Evolutionary conservation across 1,140 invertebrate genomes (phyloP), one percentile per base, ranked within the genome.

Genomic region (Anastrepha obliqua): DNA sequence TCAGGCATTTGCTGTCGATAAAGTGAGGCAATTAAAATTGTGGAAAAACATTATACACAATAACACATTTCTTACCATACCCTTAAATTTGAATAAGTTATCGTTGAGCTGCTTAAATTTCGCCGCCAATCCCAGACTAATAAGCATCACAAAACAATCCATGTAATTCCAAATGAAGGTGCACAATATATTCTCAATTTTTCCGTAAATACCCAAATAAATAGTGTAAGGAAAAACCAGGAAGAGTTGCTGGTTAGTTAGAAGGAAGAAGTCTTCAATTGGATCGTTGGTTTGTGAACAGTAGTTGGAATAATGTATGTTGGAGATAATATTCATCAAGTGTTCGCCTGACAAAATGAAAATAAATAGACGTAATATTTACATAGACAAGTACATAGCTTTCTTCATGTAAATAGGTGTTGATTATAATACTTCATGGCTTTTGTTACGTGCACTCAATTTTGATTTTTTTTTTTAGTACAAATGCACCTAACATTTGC

Each of bases 131-230:
- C 92, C 92, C 86, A 93, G 90, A 88, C 92, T 92, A 1, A 93
- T 88, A 86, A 93, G 89, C 92, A 93, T 93, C n/a, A 93, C 90
- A 87, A 93, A 92, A 20, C 92, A 87, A 87, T 93, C 92, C 91
- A 93, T 93, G 70, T 91, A 93, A 81, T 90, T 93, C 92, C 92
- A 93, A 13, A 91, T 89, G 6, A 93, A 93, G 2, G 92, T 93
- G 0, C 89, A 90, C 42, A 90, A 90, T 9, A 93, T 81, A 85
- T 93, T 92, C 65, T 90, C 89, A 11, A 92, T 55, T 87, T 93
- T 93, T 17, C 90, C 91, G 89, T 89, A 92, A 15, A 91, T 7
- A 0, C 89, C 91, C 81, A 92, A 67, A 0, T 81, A 9, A 17
- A 87, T 20, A 29, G 91, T 89, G 85, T 93, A 93, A 7, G 86